Evolutionary conservation across 64 coral and sea anemone species (phyloP).

Genomic region (Exaiptasia diaphana): DNA sequence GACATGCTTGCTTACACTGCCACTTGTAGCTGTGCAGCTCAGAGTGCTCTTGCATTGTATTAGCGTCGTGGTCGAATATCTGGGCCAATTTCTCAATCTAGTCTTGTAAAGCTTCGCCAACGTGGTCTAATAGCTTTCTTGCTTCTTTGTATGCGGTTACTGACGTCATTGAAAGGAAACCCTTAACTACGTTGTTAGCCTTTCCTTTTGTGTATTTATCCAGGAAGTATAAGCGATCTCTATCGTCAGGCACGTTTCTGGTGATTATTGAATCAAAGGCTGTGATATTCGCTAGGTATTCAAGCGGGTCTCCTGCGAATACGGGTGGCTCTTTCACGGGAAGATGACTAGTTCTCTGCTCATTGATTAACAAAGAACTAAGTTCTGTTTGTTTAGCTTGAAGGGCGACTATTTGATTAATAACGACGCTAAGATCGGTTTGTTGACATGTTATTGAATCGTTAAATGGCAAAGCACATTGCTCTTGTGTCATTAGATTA

Average conservation of each 20-base stretch:
- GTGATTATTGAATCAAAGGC: constrained; percentile 55
- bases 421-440: neutral
- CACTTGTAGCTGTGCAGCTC: no score
- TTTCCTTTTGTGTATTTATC: constrained; percentile 51
- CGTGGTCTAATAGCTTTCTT: constrained; percentile 32
- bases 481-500: no score
- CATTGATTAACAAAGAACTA: constrained; percentile 25
- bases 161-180: constrained; percentile 30
- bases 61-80: neutral
- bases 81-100: neutral
- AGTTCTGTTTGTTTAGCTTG: constrained; percentile 46
- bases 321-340: constrained; percentile 63
- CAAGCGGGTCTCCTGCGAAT: constrained; percentile 41
- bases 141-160: constrained; percentile 35
- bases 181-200: constrained; percentile 39
- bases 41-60: neutral
- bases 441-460: no score
- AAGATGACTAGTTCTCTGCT: constrained; percentile 38
- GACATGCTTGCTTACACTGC: no score
- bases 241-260: neutral
- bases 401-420: constrained; percentile 8
- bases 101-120: constrained; percentile 20
- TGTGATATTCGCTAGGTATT: constrained; percentile 39
- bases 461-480: no score
- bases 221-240: constrained; percentile 41